Percentiles rank a stretch among this genome's conserved stretches.
phyloP scores from a whole-genome alignment of 2,888 invertebrate genomes.

The Hemaris fuciformis region DNA sequence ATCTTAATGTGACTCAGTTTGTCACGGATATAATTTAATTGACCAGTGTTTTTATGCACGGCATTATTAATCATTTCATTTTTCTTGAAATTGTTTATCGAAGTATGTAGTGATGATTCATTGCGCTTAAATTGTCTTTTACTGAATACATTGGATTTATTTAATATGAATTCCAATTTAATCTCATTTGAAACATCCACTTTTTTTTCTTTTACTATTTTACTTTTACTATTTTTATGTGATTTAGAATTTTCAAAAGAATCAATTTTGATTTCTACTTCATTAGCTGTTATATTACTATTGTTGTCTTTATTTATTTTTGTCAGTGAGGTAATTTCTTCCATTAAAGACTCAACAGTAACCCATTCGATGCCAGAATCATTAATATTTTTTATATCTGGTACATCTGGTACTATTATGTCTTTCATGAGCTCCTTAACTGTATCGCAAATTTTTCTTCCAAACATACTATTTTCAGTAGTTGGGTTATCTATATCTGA shows the following conservation, averaged over 20 bases:
- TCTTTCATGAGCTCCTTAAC: constrained; percentile 33
- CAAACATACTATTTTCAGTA: constrained; percentile 11
- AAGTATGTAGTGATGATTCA: background rate
- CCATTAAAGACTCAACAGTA: constrained; percentile 28
- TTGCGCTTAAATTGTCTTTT: background rate
- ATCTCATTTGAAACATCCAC: background rate
- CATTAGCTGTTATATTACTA: constrained; percentile 25
- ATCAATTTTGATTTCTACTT: constrained; percentile 29
- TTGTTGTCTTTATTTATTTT: constrained; percentile 17
- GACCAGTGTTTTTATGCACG: background rate
- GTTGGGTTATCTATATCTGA: background rate
- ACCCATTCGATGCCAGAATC: constrained; percentile 29
- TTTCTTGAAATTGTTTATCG: background rate
- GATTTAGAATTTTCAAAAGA: background rate
- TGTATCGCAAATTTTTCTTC: constrained; percentile 23
- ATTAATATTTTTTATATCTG: constrained; percentile 16
- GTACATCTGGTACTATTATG: constrained; percentile 25
- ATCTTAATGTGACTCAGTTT: background rate
- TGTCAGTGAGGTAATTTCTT: constrained; percentile 26
- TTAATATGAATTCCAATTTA: background rate
- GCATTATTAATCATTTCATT: background rate
- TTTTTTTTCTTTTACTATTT: background rate
- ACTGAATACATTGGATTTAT: background rate
- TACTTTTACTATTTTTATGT: too few relatives aligned
- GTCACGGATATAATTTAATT: background rate